phyloP scores from a whole-genome alignment of 2,888 invertebrate species.

The Plebejus melissa region DNA sequence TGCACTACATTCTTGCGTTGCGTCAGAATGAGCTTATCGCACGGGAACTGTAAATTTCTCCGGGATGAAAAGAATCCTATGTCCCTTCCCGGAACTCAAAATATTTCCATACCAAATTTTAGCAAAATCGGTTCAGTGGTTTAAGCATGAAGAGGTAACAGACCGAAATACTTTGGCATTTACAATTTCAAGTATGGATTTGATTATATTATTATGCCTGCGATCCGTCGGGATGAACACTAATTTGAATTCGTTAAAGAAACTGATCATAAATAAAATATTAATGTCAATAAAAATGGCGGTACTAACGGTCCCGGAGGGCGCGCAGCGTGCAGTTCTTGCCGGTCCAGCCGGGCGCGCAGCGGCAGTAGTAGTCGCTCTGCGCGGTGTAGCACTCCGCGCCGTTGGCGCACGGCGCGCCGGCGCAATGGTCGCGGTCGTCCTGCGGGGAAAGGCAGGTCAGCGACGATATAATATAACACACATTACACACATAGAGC shows the following conservation, averaged over 20 bases:
- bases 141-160: too few species aligned
- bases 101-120: too few species aligned
- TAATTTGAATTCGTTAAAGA: not conserved
- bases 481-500: not conserved
- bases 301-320: constrained; percentile 71
- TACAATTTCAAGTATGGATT: too few species aligned
- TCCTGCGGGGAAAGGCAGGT: constrained; percentile 72
- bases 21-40: too few species aligned
- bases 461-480: not conserved
- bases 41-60: too few species aligned
- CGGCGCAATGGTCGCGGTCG: constrained; percentile 93
- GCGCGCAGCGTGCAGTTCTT: constrained; percentile 88
- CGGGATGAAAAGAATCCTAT: too few species aligned
- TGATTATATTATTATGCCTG: too few species aligned
- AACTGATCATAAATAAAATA: not conserved
- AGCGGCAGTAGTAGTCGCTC: constrained; percentile 94
- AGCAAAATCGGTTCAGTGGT: too few species aligned
- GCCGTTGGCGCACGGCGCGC: constrained; percentile 91
- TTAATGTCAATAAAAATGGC: not conserved
- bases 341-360: constrained; percentile 92
- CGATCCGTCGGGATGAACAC: too few species aligned
- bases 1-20: too few species aligned
- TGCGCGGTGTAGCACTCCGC: constrained; percentile 93
- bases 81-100: too few species aligned
- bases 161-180: too few species aligned